These are phyloP conservation scores for Perizoma flavofasciatum DNA, from an alignment of 2,888 invertebrate species.

Conservation along the genomic window DNA sequence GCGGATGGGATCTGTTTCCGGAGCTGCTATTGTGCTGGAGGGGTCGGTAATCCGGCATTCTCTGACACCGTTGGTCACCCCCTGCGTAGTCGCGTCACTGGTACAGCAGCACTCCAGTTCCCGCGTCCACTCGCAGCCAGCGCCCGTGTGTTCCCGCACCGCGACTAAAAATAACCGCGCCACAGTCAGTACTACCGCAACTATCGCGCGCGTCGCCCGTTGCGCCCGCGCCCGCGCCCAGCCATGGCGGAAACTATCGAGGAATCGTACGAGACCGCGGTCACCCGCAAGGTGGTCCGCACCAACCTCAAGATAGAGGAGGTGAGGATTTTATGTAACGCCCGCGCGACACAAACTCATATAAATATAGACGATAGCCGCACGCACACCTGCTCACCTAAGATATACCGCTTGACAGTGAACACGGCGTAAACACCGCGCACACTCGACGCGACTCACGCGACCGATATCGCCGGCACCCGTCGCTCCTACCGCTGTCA, in stretches of 20 bases:
- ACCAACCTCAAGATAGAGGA: constrained; percentile 89
- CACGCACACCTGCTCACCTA: constrained; percentile 75
- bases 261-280: constrained; percentile 87
- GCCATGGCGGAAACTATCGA: constrained; percentile 88
- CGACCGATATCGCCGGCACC: constrained; percentile 17
- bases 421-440: constrained; percentile 73
- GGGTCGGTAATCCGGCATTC: constrained; percentile 4
- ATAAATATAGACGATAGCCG: constrained; percentile 44
- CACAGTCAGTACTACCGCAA: constrained; percentile 77
- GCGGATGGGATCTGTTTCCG: too few relatives aligned
- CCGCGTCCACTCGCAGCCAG: constrained; percentile 31
- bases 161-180: constrained; percentile 78
- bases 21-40: neutral
- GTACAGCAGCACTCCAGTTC: constrained; percentile 30
- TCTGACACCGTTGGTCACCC: constrained; percentile 17
- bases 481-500: constrained; percentile 23
- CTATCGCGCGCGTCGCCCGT: constrained; percentile 78
- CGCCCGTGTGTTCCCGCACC: constrained; percentile 50
- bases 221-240: constrained; percentile 71
- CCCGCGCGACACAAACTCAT: constrained; percentile 67
- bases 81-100: constrained; percentile 8
- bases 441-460: constrained; percentile 32
- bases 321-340: constrained; percentile 85
- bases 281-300: constrained; percentile 88
- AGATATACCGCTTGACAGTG: constrained; percentile 78